A percentile compares a stretch with the other conserved stretches of the same genome.
phyloP scores from a whole-genome alignment of 2,888 invertebrate species.

The Cataglyphis livida region DNA sequence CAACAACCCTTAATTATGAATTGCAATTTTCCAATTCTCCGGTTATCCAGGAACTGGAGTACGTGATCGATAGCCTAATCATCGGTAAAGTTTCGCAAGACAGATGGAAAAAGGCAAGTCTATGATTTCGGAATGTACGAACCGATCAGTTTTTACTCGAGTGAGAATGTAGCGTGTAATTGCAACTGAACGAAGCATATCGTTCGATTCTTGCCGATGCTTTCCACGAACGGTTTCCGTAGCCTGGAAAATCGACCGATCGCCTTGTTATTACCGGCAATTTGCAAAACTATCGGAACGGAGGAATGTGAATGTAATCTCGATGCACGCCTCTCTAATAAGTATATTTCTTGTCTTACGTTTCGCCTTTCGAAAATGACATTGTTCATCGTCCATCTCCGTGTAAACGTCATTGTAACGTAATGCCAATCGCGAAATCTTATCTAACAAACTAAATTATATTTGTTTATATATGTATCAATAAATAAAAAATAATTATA shows the following conservation, averaged over 20 bases:
- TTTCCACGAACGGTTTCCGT: constrained; percentile 50
- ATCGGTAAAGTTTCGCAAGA: constrained; percentile 7
- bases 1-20: constrained; percentile 12
- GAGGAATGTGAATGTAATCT: constrained; percentile 50
- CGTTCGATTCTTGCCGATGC: constrained; percentile 50
- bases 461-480: not conserved
- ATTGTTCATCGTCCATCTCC: constrained; percentile 36
- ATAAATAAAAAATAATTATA: constrained; percentile 9
- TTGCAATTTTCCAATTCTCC: not conserved
- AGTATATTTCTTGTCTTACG: constrained; percentile 13
- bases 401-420: constrained; percentile 38
- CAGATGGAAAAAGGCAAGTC: not conserved
- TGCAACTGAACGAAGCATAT: constrained; percentile 59
- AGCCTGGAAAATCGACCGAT: constrained; percentile 49
- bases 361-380: constrained; percentile 40
- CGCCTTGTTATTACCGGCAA: constrained; percentile 45
- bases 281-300: constrained; percentile 62
- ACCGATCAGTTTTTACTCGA: constrained; percentile 62
- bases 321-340: constrained; percentile 57
- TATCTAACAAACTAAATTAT: constrained; percentile 28
- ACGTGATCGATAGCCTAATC: constrained; percentile 34
- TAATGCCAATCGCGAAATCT: constrained; percentile 19
- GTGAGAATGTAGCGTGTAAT: constrained; percentile 60
- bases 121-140: constrained; percentile 28
- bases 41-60: constrained; percentile 20